These are phyloP conservation scores for Protonemura montana DNA, from an alignment of 2,888 invertebrate genomes.

Conservation along the genomic window DNA sequence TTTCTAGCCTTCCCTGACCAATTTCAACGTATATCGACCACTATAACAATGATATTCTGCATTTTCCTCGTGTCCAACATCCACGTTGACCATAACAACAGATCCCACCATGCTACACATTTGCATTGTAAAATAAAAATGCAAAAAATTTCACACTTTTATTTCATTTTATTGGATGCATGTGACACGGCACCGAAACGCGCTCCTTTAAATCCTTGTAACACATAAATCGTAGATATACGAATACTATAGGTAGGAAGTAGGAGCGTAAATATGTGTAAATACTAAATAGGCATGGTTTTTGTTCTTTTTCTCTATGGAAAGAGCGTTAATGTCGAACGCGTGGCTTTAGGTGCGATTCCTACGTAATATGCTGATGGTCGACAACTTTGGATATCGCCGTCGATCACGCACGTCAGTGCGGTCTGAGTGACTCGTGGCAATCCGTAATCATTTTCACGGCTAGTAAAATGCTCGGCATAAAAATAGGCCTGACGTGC, in stretches of 20 bases:
- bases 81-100: not conserved
- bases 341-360: constrained; percentile 9
- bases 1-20: too few relatives aligned
- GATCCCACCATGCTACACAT: not conserved
- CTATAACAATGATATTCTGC: too few relatives aligned
- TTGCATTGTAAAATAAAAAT: not conserved
- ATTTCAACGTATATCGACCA: too few relatives aligned
- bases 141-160: not conserved
- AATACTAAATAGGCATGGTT: not conserved
- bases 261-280: not conserved
- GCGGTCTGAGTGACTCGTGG: not conserved
- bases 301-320: not conserved
- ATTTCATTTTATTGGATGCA: not conserved
- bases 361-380: constrained; percentile 12
- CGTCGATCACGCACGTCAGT: not conserved
- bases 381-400: not conserved
- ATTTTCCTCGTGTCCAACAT: not conserved
- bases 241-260: not conserved
- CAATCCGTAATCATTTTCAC: not conserved
- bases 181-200: not conserved
- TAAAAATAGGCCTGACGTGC: not conserved
- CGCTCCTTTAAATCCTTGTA: not conserved
- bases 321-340: not conserved
- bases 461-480: not conserved
- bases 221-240: not conserved